A percentile compares a stretch with the other conserved stretches of the same genome.
phyloP scores from a whole-genome alignment of 2,113 vertebrate species.

The Lagenorhynchus albirostris region DNA sequence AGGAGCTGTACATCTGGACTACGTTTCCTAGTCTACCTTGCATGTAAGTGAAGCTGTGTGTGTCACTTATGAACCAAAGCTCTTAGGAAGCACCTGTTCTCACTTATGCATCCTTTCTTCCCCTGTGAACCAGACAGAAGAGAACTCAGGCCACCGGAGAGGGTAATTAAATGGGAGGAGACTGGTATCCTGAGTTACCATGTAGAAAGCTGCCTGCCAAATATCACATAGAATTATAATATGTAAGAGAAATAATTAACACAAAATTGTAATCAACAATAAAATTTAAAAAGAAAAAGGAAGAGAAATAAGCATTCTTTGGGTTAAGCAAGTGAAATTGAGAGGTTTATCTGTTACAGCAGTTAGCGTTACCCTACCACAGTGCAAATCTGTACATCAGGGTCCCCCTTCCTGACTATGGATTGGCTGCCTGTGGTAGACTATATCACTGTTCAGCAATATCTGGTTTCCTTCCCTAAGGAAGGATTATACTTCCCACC shows the following conservation, averaged over 20 bases:
- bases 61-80: background rate
- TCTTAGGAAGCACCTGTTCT: background rate
- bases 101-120: background rate
- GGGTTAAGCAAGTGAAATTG: background rate
- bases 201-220: background rate
- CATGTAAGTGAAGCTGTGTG: background rate
- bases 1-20: background rate
- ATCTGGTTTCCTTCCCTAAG: background rate
- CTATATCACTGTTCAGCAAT: background rate
- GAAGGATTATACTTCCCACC: background rate
- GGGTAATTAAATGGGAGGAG: background rate
- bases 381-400: background rate
- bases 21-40: background rate
- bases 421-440: background rate
- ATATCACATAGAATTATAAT: background rate
- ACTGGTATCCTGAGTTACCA: background rate
- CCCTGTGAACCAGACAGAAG: background rate
- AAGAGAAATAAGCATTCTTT: background rate
- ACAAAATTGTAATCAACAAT: background rate
- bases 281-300: no score
- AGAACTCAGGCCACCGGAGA: background rate
- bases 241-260: background rate
- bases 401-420: background rate
- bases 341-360: background rate
- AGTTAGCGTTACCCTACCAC: background rate